These are phyloP conservation scores for Eriosoma lanigerum DNA, from an alignment of 1,140 invertebrate species.

Conservation along the genomic window DNA sequence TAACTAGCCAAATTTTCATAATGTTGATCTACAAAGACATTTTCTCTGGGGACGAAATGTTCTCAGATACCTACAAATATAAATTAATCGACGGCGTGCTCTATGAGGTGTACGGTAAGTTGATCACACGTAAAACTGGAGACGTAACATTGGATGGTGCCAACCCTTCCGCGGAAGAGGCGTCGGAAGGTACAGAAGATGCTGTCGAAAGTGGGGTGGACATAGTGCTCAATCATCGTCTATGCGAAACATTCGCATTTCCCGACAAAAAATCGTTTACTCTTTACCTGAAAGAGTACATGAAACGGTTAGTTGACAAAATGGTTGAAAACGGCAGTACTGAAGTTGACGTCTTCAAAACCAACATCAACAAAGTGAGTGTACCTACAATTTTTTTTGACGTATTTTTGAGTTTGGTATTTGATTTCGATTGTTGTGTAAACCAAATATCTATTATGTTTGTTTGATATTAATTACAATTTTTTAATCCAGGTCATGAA, in stretches of 20 bases:
- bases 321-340: slow-evolving; percentile 77
- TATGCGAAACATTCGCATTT: slow-evolving; percentile 83
- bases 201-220: slow-evolving; percentile 81
- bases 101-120: slow-evolving; percentile 92
- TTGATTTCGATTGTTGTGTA: too few species aligned
- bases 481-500: slow-evolving; percentile 72
- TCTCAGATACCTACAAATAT: slow-evolving; percentile 95
- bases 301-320: slow-evolving; percentile 88
- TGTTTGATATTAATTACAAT: too few species aligned
- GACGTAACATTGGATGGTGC: slow-evolving; percentile 81
- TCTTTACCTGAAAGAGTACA: slow-evolving; percentile 91
- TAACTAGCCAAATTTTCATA: not conserved
- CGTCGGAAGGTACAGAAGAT: slow-evolving; percentile 80
- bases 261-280: slow-evolving; percentile 88
- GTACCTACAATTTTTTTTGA: not conserved
- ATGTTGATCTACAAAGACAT: slow-evolving; percentile 44
- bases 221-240: slow-evolving; percentile 88
- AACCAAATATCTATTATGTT: too few species aligned
- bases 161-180: slow-evolving; percentile 91
- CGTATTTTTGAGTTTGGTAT: too few species aligned
- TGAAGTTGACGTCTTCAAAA: slow-evolving; percentile 86
- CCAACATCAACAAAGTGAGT: slow-evolving; percentile 79
- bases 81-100: slow-evolving; percentile 90
- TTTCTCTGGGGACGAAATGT: slow-evolving; percentile 91
- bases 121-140: slow-evolving; percentile 73